Base-by-base conservation (phyloP, 92 coral and sea anemone genomes). In the Palythoa grandis region DNA sequence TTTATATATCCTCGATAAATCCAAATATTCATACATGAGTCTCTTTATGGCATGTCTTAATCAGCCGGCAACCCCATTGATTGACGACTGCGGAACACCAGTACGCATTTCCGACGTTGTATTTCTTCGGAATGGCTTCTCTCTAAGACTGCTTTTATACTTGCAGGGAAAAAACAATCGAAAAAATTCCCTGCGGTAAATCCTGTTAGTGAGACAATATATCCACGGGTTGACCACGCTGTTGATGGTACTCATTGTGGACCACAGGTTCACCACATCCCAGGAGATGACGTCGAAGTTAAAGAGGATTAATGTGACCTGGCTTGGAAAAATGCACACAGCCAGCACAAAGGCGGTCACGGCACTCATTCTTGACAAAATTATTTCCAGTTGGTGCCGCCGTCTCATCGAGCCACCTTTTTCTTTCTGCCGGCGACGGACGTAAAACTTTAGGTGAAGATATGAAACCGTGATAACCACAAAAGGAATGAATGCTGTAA, bases 201-300 rank as follows among this genome's bases (percentile, higher is more conserved):
- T 29, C 12, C 35, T 76, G 80, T 76, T 76, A 25, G 80, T 76
- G 65, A 76, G 80, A 8, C 80, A 76, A 23, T 76, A 76, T 29
- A 76, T 76, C 61, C 61, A 76, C 43, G 80, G 80, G 66, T 76
- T 76, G 66, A 76, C 80, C 37, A 76, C 80, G 40, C 80, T 76
- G 65, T 76, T 76, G 43, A 76, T 4, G 24, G 65, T 52, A 35
- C 80, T 76, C 80, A 76, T 52, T 1, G 80, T 52, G 11, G 80
- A 76, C 80, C 63, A 76, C 43, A 76, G 20, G 80, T 76, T 76
- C 66, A 76, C 80, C 65, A 76, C 80, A 76, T 76, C 80, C 80
- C 80, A 76, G 80, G 43, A 11, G 39, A 53, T 76, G 5, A 52
- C 40, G 66, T 76, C 16, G 25, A 50, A 76, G 80, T 76, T 76